Evolutionary conservation across 2,797 vertebrate genomes (phyloP).

Genomic region (Nannoperca obscura): DNA sequence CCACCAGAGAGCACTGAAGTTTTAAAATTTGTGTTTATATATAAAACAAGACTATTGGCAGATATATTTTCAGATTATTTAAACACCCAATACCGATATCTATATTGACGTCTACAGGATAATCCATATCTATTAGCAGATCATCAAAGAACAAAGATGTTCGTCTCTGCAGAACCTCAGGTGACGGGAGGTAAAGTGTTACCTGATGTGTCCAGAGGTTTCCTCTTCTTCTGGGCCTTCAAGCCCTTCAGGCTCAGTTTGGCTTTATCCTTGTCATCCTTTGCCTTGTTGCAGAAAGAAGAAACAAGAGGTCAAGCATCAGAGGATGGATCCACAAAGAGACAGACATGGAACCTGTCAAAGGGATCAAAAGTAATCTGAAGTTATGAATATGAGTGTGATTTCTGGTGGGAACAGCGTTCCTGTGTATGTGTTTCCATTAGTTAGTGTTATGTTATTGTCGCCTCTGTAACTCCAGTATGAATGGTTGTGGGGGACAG

Average conservation of each 20-base stretch:
- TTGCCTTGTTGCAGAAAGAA: slow-evolving; percentile 56
- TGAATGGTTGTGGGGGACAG: slow-evolving; percentile 43
- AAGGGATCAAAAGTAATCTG: background rate
- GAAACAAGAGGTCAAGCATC: slow-evolving; percentile 3
- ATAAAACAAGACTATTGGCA: no score
- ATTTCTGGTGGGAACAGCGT: background rate
- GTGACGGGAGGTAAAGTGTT: background rate
- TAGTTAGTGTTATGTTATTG: slow-evolving; percentile 40
- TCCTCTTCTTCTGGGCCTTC: slow-evolving; percentile 85
- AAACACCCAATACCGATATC: background rate
- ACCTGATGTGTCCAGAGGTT: slow-evolving; percentile 87
- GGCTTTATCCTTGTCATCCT: slow-evolving; percentile 85
- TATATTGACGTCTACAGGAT: background rate
- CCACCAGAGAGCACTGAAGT: background rate
- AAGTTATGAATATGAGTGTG: background rate
- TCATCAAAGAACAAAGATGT: background rate
- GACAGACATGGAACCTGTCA: background rate
- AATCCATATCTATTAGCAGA: background rate
- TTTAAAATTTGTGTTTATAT: no score
- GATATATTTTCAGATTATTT: background rate
- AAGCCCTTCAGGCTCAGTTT: slow-evolving; percentile 78
- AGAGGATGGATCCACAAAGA: background rate
- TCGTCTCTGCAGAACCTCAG: background rate
- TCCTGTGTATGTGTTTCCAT: slow-evolving; percentile 18
- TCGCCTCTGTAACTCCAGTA: slow-evolving; percentile 28